phyloP scores from a whole-genome alignment of 1,140 invertebrate species.

The Agrilus planipennis region DNA sequence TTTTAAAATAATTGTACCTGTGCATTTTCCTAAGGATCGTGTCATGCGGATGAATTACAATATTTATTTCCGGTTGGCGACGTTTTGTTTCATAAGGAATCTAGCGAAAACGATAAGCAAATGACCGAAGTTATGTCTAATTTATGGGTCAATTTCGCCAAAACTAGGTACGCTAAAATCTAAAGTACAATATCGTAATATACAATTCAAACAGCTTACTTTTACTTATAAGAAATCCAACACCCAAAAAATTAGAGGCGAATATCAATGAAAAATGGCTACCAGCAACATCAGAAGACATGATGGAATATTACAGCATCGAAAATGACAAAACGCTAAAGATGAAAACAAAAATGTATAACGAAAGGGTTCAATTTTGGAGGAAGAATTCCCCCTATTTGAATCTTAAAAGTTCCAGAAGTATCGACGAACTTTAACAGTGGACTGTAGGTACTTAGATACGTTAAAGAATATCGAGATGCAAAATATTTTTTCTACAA shows the following conservation, averaged over 20 bases:
- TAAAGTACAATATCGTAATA: background rate
- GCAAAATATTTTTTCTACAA: no score
- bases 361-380: conserved; percentile 37
- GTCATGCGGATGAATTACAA: conserved; percentile 61
- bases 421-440: no score
- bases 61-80: conserved; percentile 29
- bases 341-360: conserved; percentile 33
- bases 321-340: conserved; percentile 21
- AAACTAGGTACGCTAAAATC: conserved; percentile 42
- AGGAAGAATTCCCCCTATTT: conserved; percentile 24
- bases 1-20: conserved; percentile 1
- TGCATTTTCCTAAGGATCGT: conserved; percentile 40
- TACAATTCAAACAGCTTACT: conserved; percentile 2
- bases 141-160: conserved; percentile 61
- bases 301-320: conserved; percentile 38
- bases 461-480: no score
- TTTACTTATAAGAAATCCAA: conserved; percentile 37
- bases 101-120: conserved; percentile 37
- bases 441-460: no score
- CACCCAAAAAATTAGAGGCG: conserved; percentile 31
- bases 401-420: no score
- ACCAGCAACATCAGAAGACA: conserved; percentile 30
- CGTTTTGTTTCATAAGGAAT: conserved; percentile 50
- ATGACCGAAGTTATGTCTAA: conserved; percentile 43
- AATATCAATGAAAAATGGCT: conserved; percentile 35